Conservation (phyloP, 2,888 invertebrate genomes). For the Chymomyza amoena region DNA sequence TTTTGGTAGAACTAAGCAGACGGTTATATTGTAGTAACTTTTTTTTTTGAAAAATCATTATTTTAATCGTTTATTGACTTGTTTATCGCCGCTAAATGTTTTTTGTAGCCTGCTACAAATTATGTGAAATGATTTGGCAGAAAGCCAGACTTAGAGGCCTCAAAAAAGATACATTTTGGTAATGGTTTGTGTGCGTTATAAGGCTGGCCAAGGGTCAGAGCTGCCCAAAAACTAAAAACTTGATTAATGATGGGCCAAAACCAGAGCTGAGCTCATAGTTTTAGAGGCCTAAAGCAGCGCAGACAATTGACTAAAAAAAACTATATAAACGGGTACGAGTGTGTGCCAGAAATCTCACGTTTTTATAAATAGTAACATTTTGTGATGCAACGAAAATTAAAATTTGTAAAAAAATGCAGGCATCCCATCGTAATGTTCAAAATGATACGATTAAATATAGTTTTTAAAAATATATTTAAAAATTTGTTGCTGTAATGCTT, state of each 20-base stretch:
- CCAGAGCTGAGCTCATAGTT: neutral
- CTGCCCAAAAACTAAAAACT: neutral
- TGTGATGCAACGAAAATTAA: too few relatives aligned
- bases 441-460: too few relatives aligned
- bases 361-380: too few relatives aligned
- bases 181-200: neutral
- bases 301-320: neutral
- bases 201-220: neutral
- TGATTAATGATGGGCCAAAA: neutral
- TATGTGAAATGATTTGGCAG: constrained; percentile 75
- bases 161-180: neutral
- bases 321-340: neutral
- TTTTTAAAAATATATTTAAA: too few relatives aligned
- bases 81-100: constrained; percentile 62
- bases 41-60: constrained; percentile 59
- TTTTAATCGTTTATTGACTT: constrained; percentile 75
- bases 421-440: too few relatives aligned
- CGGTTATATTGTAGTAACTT: constrained; percentile 18
- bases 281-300: neutral
- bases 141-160: constrained; percentile 35
- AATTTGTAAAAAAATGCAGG: too few relatives aligned
- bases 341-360: neutral
- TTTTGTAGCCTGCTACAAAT: constrained; percentile 58
- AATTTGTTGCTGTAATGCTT: too few relatives aligned
- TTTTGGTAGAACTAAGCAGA: neutral